Evolutionary conservation across 2,888 invertebrate species (phyloP).

Genomic region (Epicampocera succincta): DNA sequence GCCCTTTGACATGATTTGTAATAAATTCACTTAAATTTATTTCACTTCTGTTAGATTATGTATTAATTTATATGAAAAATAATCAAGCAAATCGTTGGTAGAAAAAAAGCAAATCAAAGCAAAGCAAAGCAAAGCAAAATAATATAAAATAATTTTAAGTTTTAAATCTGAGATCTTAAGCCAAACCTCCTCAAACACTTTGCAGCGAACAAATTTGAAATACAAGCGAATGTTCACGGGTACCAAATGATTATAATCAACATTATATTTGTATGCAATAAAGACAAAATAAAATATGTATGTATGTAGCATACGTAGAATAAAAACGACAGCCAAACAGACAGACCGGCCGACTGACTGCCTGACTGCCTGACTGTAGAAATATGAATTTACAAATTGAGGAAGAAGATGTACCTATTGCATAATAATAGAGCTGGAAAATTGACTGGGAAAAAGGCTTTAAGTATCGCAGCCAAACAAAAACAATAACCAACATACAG

Average conservation of each 20-base stretch:
- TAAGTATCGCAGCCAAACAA: constrained; percentile 9
- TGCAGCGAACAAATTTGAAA: constrained; percentile 2
- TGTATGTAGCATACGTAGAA: no score
- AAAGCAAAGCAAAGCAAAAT: neutral
- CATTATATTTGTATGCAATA: constrained; percentile 24
- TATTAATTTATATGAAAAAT: constrained; percentile 47
- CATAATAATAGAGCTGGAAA: constrained; percentile 56
- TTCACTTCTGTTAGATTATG: constrained; percentile 50
- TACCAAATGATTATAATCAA: constrained; percentile 39
- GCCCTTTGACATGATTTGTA: constrained; percentile 69
- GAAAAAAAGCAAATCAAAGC: neutral
- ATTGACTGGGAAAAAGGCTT: constrained; percentile 46
- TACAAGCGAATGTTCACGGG: constrained; percentile 1
- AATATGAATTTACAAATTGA: constrained; percentile 53
- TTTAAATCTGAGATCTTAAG: constrained; percentile 38
- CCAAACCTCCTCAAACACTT: constrained; percentile 17
- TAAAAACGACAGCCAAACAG: constrained; percentile 4
- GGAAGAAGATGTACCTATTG: constrained; percentile 57
- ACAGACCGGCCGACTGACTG: neutral
- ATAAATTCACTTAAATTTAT: constrained; percentile 57
- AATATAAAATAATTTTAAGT: constrained; percentile 20
- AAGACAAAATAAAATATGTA: constrained; percentile 1
- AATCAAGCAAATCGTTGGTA: constrained; percentile 21
- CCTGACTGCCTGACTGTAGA: neutral
- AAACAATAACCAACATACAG: neutral